Conservation (phyloP, 2,888 invertebrate species). For the Stratiomys singularior region DNA sequence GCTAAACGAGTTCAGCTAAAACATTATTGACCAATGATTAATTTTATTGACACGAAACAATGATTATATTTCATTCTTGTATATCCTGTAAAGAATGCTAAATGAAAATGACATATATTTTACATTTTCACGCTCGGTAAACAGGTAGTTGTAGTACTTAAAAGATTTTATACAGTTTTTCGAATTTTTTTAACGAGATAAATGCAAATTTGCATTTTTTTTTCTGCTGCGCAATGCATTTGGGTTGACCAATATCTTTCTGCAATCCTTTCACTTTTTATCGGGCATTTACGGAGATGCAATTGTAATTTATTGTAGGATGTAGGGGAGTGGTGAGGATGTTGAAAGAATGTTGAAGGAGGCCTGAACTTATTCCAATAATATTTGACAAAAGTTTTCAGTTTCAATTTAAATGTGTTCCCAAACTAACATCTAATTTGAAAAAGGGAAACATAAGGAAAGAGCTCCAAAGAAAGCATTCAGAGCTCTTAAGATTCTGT, state of each 20-base stretch:
- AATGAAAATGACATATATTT: conserved; percentile 33
- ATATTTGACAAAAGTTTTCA: too few species aligned
- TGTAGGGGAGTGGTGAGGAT: too few species aligned
- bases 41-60: conserved; percentile 26
- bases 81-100: background rate
- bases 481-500: too few species aligned
- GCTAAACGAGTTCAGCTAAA: background rate
- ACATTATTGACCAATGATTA: conserved; percentile 20
- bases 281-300: background rate
- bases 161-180: background rate
- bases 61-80: background rate
- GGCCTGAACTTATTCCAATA: too few species aligned
- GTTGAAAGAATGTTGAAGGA: too few species aligned
- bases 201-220: background rate
- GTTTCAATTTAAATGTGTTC: too few species aligned
- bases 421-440: too few species aligned
- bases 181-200: background rate
- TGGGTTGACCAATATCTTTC: background rate
- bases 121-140: background rate
- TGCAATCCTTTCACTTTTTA: conserved; percentile 3
- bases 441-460: too few species aligned
- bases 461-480: too few species aligned
- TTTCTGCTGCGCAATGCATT: background rate
- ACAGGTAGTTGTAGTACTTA: conserved; percentile 8
- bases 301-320: background rate